Evolutionary conservation across 2,113 vertebrate species (phyloP), one percentile per base, ranked within the genome.

Genomic region (Tapirus terrestris): DNA sequence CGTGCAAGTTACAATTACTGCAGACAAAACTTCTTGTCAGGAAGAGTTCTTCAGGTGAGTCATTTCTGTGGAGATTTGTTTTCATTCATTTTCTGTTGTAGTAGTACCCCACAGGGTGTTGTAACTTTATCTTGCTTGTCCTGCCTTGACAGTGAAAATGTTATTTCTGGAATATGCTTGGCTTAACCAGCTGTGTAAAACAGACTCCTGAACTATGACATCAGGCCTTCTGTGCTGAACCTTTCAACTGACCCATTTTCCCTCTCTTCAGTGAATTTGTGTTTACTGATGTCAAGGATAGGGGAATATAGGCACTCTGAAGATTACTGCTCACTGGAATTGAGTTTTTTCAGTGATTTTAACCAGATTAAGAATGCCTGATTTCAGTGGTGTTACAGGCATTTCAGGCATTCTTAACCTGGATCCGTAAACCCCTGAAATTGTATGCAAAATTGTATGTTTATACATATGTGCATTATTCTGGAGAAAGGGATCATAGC

Each of bases 1-100:
- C 99, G 98, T 60, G 98, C 99, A 6, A 98, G 99, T 90, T 99
- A 98, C 85, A 98, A 81, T 91, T 99, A 99, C 99, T 99, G 99
- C 99, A 99, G 99, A 97, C 99, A 99, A 70, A 99, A 99, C 98
- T 99, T 99, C 51, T 98, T 99, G 97, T 99, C 99, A 0, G 99
- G 98, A 95, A 99, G 99, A 95, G 99, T 99, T 58, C 98, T 99
- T 96, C 99, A 99, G 99, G 99, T 99, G 94, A 97, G 98, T 95
- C 20, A 1, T 58, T 51, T 60, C 58, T 68, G 2, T 36, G 53
- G n/a, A 33, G 12, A 2, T 82, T 43, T 36, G 63, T 58, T 87
- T 56, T 85, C 61, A 33, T 70, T 93, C n/a, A 0, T 94, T 75
- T 76, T 31, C 73, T 36, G 23, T 43, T 27, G 25, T n/a, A 23